Base-by-base conservation (phyloP, 2,797 vertebrate genomes). In the Sebastolobus alascanus region DNA sequence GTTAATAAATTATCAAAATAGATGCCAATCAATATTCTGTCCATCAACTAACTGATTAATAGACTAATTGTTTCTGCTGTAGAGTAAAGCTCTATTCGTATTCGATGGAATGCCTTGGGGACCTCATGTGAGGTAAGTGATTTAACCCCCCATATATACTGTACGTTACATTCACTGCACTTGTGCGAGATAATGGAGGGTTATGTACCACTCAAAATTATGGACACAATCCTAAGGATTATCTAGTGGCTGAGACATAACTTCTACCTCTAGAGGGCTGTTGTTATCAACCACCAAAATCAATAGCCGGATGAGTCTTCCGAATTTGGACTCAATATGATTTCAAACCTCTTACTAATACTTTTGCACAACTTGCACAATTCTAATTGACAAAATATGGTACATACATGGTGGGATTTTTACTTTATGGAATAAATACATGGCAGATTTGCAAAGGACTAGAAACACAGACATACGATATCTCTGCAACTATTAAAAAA, bases 161-260 rank as follows among this genome's bases (percentile, higher is more conserved):
- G n/a, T n/a, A n/a, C n/a, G 3, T 61, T 27, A 63, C 20, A 31
- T 33, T 66, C 35, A 60, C 25, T 25, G 14, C 18, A 46, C 67
- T 22, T 55, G 38, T 27, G 5, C 16, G 25, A 35, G 60, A 46
- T 31, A 77, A 65, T 40, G 52, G 55, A 33, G 8, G 13, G 31
- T 29, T 82, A 25, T 64, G 31, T 64, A 59, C 22, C 56, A 33
- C 37, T 75, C 20, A 75, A 12, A 82, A 59, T 52, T 64, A 72
- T 8, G 0, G 33, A 76, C 8, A 59, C 61, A 54, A 75, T 68
- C 37, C 13, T n/a, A 29, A 22, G n/a, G 43, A 68, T 76, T 50
- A 64, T 69, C 63, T 33, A n/a, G 37, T 16, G 50, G 46, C 63
- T 40, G 55, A 38, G 14, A 55, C 13, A 43, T 63, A 43, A 75